Evolutionary conservation across 1,140 invertebrate species (phyloP).

Genomic region (Pogonognathellus flavescens): DNA sequence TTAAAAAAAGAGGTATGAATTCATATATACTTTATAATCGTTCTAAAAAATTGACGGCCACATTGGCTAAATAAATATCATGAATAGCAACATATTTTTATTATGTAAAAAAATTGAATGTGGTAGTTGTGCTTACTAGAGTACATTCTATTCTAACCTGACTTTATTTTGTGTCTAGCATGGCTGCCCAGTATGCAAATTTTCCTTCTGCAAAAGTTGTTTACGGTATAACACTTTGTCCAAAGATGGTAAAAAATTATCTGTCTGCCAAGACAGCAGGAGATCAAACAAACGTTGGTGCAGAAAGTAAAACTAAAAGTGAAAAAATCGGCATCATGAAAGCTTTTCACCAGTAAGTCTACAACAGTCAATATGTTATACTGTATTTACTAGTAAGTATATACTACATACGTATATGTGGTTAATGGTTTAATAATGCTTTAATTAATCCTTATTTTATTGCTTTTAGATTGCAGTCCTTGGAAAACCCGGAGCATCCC

Average conservation of each 20-base stretch:
- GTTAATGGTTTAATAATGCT: no score
- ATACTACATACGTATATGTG: no score
- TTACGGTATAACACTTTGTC: slow-evolving; percentile 56
- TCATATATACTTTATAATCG: neutral
- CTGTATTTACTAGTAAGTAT: no score
- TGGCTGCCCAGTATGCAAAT: slow-evolving; percentile 64
- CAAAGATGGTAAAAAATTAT: slow-evolving; percentile 4
- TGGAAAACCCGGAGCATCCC: slow-evolving; percentile 70
- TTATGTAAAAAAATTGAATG: no score
- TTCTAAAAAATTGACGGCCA: no score
- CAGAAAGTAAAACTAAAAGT: neutral
- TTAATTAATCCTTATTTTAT: slow-evolving; percentile 8
- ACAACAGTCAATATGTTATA: no score
- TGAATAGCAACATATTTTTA: no score
- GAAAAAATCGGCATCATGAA: slow-evolving; percentile 52
- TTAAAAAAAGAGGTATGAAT: slow-evolving; percentile 59
- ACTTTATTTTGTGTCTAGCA: no score
- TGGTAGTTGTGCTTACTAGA: no score
- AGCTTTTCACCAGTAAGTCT: slow-evolving; percentile 54
- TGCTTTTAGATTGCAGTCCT: slow-evolving; percentile 68
- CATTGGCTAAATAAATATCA: no score
- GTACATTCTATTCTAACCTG: no score
- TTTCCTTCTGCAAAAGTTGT: slow-evolving; percentile 64
- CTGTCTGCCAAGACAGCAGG: slow-evolving; percentile 45
- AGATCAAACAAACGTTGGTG: neutral